phyloP scores from a whole-genome alignment of 2,113 vertebrate genomes.

The Dicentrarchus labrax region DNA sequence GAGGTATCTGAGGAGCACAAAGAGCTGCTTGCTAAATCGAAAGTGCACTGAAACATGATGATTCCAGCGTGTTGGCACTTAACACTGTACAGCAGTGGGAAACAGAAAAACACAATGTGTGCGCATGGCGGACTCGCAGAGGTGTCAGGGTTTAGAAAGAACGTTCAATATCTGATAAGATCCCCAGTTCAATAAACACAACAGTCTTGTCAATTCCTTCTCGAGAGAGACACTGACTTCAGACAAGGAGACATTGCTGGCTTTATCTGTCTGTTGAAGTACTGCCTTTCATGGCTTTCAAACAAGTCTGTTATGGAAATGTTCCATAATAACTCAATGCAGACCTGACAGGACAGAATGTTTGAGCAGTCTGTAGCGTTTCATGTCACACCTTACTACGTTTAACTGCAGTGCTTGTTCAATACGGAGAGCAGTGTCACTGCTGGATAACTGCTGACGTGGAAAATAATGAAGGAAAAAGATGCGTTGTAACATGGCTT shows the following conservation, averaged over 20 bases:
- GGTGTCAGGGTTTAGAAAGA: slow-evolving; percentile 36
- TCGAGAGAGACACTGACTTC: background rate
- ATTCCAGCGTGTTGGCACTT: slow-evolving; percentile 54
- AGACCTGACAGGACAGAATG: background rate
- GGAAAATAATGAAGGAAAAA: background rate
- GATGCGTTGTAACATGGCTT: background rate
- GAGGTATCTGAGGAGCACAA: slow-evolving; percentile 20
- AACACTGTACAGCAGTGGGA: slow-evolving; percentile 10
- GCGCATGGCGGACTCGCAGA: slow-evolving; percentile 26
- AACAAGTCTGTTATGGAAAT: background rate
- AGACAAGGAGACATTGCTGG: background rate
- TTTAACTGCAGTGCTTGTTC: background rate
- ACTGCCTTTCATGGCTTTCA: background rate
- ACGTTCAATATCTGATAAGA: slow-evolving; percentile 35
- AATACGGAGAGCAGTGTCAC: background rate
- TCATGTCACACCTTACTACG: background rate
- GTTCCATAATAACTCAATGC: background rate
- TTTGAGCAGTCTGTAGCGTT: background rate
- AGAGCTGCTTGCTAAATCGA: slow-evolving; percentile 44
- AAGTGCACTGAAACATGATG: slow-evolving; percentile 55
- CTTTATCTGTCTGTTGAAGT: background rate
- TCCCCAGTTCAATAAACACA: slow-evolving; percentile 32
- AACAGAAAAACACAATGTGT: slow-evolving; percentile 41
- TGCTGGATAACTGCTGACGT: background rate
- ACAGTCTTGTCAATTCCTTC: slow-evolving; percentile 8